A percentile compares a stretch with the other conserved stretches of the same genome.
Conservation (phyloP, 2,888 invertebrate species). For the Fragum sueziense region DNA sequence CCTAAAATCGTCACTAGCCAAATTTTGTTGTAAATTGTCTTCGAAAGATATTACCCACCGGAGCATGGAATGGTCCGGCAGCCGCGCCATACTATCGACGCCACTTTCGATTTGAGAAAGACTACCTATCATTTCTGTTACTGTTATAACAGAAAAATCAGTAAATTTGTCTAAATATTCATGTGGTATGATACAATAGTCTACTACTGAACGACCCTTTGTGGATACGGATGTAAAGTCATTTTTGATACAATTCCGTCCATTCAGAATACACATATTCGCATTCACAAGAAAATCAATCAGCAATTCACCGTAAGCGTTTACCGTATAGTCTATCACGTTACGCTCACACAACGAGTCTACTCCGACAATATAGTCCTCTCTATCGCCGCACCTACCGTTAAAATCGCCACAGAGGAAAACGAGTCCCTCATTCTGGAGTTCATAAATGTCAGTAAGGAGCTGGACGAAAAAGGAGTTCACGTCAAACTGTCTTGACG, state of each 20-base stretch:
- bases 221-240: not conserved
- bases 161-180: not conserved
- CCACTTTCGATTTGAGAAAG: not conserved
- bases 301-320: too few relatives aligned
- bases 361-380: not conserved
- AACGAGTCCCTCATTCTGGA: conserved; percentile 22
- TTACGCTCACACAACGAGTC: too few relatives aligned
- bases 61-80: not conserved
- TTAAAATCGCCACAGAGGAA: conserved; percentile 45
- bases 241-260: not conserved
- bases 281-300: too few relatives aligned
- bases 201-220: not conserved
- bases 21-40: too few relatives aligned
- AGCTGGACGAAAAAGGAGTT: conserved; percentile 28
- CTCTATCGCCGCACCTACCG: conserved; percentile 32
- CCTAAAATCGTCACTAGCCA: too few relatives aligned
- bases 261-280: too few relatives aligned
- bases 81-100: not conserved
- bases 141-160: not conserved
- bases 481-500: conserved; percentile 24
- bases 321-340: too few relatives aligned
- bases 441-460: conserved; percentile 20
- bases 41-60: not conserved
- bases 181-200: conserved; percentile 6
- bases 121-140: not conserved